Evolutionary conservation across 2,113 vertebrate genomes (phyloP).

Genomic region (Hiodon alosoides): DNA sequence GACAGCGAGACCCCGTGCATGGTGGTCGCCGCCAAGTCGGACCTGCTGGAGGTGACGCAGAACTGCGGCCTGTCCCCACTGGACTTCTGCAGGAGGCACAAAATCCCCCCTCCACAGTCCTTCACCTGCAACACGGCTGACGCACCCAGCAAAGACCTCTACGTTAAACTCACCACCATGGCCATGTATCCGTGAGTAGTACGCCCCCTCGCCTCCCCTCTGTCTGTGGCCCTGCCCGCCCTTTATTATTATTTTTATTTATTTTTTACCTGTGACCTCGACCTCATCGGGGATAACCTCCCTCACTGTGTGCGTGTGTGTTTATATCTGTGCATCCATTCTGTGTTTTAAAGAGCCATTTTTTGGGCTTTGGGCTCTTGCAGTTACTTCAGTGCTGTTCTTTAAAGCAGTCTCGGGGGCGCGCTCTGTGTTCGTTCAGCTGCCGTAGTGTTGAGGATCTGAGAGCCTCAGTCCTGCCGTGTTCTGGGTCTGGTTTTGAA

Average conservation of each 20-base stretch:
- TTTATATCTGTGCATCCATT: too few species aligned
- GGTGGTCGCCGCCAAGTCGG: conserved; percentile 86
- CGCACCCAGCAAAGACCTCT: conserved; percentile 83
- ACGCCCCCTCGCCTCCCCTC: background rate
- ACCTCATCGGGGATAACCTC: too few species aligned
- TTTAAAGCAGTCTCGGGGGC: background rate
- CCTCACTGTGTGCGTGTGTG: too few species aligned
- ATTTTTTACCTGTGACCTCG: too few species aligned
- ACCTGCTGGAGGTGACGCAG: conserved; percentile 87
- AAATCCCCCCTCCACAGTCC: conserved; percentile 92
- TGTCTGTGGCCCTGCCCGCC: background rate
- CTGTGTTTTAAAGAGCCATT: too few species aligned
- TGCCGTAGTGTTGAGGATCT: too few species aligned
- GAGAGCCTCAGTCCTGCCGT: too few species aligned
- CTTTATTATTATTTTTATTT: background rate
- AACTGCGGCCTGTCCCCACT: conserved; percentile 77
- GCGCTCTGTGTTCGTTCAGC: too few species aligned
- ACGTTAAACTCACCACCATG: conserved; percentile 90
- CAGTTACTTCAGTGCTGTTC: background rate
- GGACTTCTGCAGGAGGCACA: conserved; percentile 93
- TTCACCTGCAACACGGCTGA: conserved; percentile 82
- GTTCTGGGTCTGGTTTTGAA: too few species aligned
- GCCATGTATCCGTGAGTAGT: conserved; percentile 95
- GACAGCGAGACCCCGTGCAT: conserved; percentile 90
- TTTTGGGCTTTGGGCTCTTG: background rate